Evolutionary conservation across 2,113 vertebrate genomes (phyloP), one percentile per base, ranked within the genome.

Genomic region (Festucalex cinctus): DNA sequence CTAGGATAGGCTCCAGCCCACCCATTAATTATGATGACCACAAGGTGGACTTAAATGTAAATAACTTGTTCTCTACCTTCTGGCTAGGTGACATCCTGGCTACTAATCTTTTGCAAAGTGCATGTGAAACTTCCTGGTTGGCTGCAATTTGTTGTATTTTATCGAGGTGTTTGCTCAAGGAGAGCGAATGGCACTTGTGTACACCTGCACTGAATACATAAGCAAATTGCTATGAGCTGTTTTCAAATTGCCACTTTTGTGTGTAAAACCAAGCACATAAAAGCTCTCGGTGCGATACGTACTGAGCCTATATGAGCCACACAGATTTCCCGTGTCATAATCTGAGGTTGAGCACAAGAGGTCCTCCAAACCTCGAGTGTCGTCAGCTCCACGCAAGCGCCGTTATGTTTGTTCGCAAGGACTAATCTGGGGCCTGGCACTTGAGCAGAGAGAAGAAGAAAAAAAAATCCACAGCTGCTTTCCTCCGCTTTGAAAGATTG

Each of bases 341-440:
- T 68, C 37, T 37, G 58, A 73, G 51, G 32, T 70, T 64, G 14
- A 70, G 59, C 32, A 43, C 22, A 19, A 19, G 9, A 56, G 70
- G 28, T 66, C 53, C 63, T 74, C 70, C 32, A 72, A 22, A 57
- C 6, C n/a, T 41, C 35, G 63, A 79, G 80, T 65, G 43, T 51
- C 66, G 72, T 68, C 67, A 57, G 46, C 13, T n/a, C 44, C 28
- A 37, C 63, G 32, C 9, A n/a, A 43, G 16, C 67, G 54, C 35
- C 66, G 26, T 59, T 39, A 65, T 24, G 20, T 74, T 80, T 57
- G 6, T 69, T 43, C 41, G 36, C 37, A 68, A 78, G 41, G 58
- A 67, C 64, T 66, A 66, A 83, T 84, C 39, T 58, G 49, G 58
- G 54, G 37, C 54, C 20, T 69, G 59, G 28, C 68, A 73, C 53